Conservation (phyloP, 2,888 invertebrate species). For the Brachyopa scutellaris region DNA sequence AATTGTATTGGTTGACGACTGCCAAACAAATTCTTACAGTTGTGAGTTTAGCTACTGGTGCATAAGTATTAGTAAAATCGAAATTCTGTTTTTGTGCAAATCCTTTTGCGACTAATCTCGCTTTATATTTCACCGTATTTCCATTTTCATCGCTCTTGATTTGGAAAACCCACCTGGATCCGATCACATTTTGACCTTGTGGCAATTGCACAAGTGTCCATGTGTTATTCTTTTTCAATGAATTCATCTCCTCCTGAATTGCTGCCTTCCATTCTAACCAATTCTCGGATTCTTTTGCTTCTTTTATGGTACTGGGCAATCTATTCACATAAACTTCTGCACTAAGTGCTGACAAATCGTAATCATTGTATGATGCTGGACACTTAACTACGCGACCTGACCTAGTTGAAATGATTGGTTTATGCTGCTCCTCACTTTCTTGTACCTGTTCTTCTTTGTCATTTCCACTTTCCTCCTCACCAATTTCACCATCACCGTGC, state of each 20-base stretch:
- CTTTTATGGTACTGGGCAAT: no score
- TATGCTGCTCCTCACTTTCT: no score
- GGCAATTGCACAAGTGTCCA: constrained; percentile 44
- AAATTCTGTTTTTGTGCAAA: constrained; percentile 34
- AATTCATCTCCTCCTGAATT: no score
- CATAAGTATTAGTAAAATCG: constrained; percentile 50
- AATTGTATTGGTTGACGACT: constrained; percentile 5
- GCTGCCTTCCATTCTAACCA: no score
- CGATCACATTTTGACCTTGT: not conserved
- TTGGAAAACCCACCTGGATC: no score
- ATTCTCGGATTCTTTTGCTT: no score
- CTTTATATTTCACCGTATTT: no score
- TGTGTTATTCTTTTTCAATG: no score
- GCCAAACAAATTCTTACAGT: constrained; percentile 35
- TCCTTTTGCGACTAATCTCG: constrained; percentile 30
- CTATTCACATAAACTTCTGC: constrained; percentile 21
- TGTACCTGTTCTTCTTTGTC: not conserved
- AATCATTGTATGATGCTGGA: not conserved
- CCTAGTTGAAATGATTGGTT: no score
- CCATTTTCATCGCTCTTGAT: constrained; percentile 16
- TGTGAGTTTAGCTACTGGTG: constrained; percentile 44
- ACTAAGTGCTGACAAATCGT: constrained; percentile 19
- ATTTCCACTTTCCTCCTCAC: no score
- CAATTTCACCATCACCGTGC: no score
- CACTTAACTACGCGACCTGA: not conserved